Conservation (phyloP, 2,113 vertebrate species). For the Mastomys coucha region DNA sequence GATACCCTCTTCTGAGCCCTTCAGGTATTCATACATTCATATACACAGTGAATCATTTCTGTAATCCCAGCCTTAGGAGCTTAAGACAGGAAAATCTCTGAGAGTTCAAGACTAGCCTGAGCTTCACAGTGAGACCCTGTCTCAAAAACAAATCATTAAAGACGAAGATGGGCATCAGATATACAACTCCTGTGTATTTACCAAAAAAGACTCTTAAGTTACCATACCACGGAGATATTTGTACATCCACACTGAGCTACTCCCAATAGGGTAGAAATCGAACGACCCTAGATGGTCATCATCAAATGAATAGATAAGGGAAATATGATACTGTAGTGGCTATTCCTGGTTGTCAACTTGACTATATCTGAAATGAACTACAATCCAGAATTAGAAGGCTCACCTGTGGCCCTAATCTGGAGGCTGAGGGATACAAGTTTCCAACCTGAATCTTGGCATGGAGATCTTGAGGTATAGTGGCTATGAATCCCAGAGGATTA, state of each 20-base stretch:
- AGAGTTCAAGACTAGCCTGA: not conserved
- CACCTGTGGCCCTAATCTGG: too few species aligned
- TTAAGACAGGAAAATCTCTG: not conserved
- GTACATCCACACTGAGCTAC: not conserved
- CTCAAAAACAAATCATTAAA: not conserved
- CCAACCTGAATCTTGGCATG: too few species aligned
- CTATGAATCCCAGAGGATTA: too few species aligned
- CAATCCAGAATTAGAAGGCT: too few species aligned
- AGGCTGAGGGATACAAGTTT: too few species aligned
- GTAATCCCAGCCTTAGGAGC: not conserved
- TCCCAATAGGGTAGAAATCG: not conserved
- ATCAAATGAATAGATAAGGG: not conserved
- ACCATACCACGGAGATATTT: not conserved
- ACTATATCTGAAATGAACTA: too few species aligned
- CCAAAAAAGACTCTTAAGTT: not conserved
- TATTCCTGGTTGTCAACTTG: too few species aligned
- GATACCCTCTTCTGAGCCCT: not conserved
- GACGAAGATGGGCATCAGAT: not conserved
- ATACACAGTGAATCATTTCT: not conserved
- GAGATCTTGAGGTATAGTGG: too few species aligned
- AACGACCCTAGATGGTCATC: not conserved
- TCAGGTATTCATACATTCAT: not conserved
- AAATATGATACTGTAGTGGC: too few species aligned
- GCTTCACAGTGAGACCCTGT: not conserved
- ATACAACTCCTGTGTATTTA: not conserved